A percentile compares a stretch with the other conserved stretches of the same genome.
Conservation (phyloP, 1,140 invertebrate genomes). For the Brachionus rotundiformis region DNA sequence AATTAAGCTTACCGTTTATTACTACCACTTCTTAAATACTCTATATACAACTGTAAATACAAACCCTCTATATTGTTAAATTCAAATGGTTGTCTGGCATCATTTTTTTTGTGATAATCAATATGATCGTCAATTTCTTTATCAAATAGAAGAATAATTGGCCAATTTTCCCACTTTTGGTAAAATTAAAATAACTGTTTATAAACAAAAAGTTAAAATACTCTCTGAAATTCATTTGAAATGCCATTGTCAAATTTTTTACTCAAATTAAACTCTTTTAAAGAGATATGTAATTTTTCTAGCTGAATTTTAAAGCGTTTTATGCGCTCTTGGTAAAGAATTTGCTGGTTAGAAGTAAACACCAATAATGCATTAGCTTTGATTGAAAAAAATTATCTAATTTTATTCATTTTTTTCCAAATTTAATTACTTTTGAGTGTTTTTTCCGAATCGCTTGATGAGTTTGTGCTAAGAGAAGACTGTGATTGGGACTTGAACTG, state of each 20-base stretch:
- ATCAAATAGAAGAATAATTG: slow-evolving; percentile 22
- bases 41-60: neutral
- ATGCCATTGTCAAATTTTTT: neutral
- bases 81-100: neutral
- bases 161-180: neutral
- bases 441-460: neutral
- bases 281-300: neutral
- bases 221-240: neutral
- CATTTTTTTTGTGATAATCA: neutral
- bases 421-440: neutral
- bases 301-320: neutral
- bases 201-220: neutral
- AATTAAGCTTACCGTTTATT: slow-evolving; percentile 4
- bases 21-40: neutral
- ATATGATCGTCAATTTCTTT: neutral
- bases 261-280: neutral
- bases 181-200: too few relatives aligned
- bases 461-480: neutral
- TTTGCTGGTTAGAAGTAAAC: neutral
- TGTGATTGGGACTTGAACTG: neutral
- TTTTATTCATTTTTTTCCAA: neutral
- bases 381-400: neutral
- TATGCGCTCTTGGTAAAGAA: neutral
- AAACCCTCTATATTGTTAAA: neutral
- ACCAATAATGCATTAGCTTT: neutral